These are phyloP conservation scores for Plebejus melissa DNA, from an alignment of 2,888 invertebrate genomes.

Conservation along the genomic window DNA sequence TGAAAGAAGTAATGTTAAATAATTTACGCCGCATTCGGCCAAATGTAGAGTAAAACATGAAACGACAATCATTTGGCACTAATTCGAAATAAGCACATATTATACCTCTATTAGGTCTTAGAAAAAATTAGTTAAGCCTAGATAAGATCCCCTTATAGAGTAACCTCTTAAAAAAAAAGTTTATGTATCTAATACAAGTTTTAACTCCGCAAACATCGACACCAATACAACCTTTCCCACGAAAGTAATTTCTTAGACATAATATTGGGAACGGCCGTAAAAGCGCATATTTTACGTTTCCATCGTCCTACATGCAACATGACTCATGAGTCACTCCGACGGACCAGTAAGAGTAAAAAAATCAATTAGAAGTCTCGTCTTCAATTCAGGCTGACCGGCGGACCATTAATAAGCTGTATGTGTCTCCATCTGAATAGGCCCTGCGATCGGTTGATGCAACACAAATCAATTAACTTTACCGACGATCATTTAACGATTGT, in stretches of 20 bases:
- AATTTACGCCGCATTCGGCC: neutral
- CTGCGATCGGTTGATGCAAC: constrained; percentile 30
- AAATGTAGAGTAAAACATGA: neutral
- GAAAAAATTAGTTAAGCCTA: neutral
- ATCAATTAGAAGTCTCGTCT: constrained; percentile 52
- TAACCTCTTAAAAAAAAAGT: neutral
- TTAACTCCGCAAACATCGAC: constrained; percentile 9
- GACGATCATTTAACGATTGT: constrained; percentile 18
- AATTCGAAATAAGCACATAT: neutral
- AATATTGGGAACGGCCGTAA: neutral
- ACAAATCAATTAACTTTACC: constrained; percentile 14
- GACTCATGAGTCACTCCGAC: constrained; percentile 45
- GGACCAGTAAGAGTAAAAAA: constrained; percentile 38
- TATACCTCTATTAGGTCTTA: neutral
- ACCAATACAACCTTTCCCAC: neutral
- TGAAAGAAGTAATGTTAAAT: constrained; percentile 10
- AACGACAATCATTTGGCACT: neutral
- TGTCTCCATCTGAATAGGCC: constrained; percentile 46
- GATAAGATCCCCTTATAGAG: neutral
- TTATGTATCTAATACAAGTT: neutral
- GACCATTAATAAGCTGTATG: constrained; percentile 46
- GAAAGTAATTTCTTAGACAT: neutral
- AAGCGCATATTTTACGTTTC: constrained; percentile 21
- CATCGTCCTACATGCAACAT: constrained; percentile 31
- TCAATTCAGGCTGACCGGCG: constrained; percentile 47